Base-by-base conservation (phyloP, 2,113 vertebrate genomes). In the Epinephelus moara region DNA sequence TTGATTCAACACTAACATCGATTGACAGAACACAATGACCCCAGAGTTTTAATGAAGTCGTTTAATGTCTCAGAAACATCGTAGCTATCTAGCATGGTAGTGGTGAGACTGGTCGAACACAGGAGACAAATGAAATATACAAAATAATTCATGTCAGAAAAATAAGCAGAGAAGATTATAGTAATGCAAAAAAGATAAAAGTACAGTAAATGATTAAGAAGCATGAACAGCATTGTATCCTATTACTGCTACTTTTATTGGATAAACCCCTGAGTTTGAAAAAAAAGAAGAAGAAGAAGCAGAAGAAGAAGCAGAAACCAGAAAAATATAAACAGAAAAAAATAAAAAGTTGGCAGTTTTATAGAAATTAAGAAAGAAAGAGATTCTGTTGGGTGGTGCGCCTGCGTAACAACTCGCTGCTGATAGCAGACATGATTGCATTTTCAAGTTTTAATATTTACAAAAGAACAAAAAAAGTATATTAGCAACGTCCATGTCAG, bases 401-500 rank as follows among this genome's bases (percentile, higher is more conserved):
- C 52, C 86, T 85, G 91, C 23, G 56, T 89, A 84, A 75, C 87
- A 88, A 80, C 82, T 84, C 73, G 40, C 42, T 11, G 88, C 82
- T 77, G 77, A 84, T 80, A 74, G 70, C 90, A 93, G 86, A 93
- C 80, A 75, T 88, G 81, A 86, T 94, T 92, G 88, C 75, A 86
- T 92, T 92, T 94, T 94, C 91, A 94, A 91, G 92, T 90, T 94
- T 91, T 86, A 87, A 94, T 94, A 95, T 95, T 94, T 94, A 95
- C 92, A 96, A 93, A 93, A 86, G 75, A 86, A 92, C 79, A 71
- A 82, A 90, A 85, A 85, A 91, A 75, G 74, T 72, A 81, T 87
- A 85, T 81, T 77, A 87, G 78, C 70, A 83, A 91, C 12, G 83
- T 76, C 87, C 75, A 45, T 78, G 88, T 85, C 88, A 74, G 81